Evolutionary conservation across 92 coral and sea anemone species (phyloP).

Genomic region (Porites cylindrica): DNA sequence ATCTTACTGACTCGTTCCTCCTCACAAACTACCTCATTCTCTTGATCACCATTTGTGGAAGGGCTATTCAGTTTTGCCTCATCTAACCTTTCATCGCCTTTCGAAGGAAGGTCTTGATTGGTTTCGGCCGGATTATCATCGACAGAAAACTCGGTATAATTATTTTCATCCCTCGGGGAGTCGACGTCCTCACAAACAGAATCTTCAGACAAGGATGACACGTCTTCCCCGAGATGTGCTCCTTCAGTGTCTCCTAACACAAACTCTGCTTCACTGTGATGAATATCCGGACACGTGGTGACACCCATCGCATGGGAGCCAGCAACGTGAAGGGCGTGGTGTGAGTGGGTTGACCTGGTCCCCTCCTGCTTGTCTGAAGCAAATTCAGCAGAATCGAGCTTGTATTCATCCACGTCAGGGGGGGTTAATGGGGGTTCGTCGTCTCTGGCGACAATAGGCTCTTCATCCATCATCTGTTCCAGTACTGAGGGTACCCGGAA

Average conservation of each 20-base stretch:
- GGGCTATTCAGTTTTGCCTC: background rate
- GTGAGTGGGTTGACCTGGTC: slow-evolving; percentile 78
- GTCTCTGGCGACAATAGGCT: slow-evolving; percentile 21
- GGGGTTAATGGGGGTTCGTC: slow-evolving; percentile 30
- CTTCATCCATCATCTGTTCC: slow-evolving; percentile 87
- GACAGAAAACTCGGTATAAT: slow-evolving; percentile 18
- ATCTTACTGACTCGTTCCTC: slow-evolving; percentile 5
- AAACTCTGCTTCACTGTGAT: slow-evolving; percentile 67
- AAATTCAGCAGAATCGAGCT: slow-evolving; percentile 82
- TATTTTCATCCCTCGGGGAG: background rate
- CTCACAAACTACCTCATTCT: background rate
- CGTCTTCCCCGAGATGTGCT: slow-evolving; percentile 50
- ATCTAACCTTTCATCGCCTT: background rate
- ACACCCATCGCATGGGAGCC: slow-evolving; percentile 67
- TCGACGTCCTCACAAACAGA: slow-evolving; percentile 25
- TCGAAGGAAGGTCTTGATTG: background rate
- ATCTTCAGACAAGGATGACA: slow-evolving; percentile 43
- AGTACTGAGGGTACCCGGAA: slow-evolving; percentile 82
- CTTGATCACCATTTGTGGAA: background rate
- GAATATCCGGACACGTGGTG: slow-evolving; percentile 68
- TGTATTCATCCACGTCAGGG: slow-evolving; percentile 79
- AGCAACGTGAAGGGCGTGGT: slow-evolving; percentile 72
- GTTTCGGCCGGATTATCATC: background rate
- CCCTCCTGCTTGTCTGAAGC: slow-evolving; percentile 72
- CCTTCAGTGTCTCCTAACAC: slow-evolving; percentile 69